Conservation (phyloP, 2,888 invertebrate species). For the Hirtodrosophila histrioides region DNA sequence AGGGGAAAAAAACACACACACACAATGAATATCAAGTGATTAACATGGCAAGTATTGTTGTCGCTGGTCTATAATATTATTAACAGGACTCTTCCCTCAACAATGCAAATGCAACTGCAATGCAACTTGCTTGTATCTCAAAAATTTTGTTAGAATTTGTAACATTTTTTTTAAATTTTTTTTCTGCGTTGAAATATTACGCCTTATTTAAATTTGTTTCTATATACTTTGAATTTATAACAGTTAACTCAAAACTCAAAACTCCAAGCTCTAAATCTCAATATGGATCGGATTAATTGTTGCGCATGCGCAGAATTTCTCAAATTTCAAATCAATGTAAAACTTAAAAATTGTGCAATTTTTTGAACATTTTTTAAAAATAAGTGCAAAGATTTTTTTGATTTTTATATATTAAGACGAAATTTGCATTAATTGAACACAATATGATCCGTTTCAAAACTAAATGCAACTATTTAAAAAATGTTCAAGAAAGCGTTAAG, state of each 20-base stretch:
- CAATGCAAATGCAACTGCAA: slow-evolving; percentile 64
- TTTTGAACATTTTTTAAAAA: neutral
- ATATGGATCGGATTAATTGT: neutral
- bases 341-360: neutral
- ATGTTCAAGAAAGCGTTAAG: too few relatives aligned
- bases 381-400: too few relatives aligned
- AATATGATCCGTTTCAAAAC: too few relatives aligned
- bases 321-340: neutral
- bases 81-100: slow-evolving; percentile 32
- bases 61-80: slow-evolving; percentile 14
- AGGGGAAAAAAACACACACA: slow-evolving; percentile 39
- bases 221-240: slow-evolving; percentile 34
- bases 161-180: slow-evolving; percentile 45
- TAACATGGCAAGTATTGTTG: slow-evolving; percentile 45
- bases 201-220: slow-evolving; percentile 18
- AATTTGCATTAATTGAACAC: too few relatives aligned
- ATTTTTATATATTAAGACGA: too few relatives aligned
- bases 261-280: too few relatives aligned
- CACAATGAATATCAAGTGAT: slow-evolving; percentile 49
- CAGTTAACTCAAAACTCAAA: slow-evolving; percentile 38
- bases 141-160: slow-evolving; percentile 45
- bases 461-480: neutral
- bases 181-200: slow-evolving; percentile 25
- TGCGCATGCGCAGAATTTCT: slow-evolving; percentile 21
- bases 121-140: slow-evolving; percentile 54